Percentiles rank a stretch among this genome's conserved stretches.
These are phyloP conservation scores for Clarias gariepinus DNA, from an alignment of 2,113 vertebrate genomes.

Conservation along the genomic window DNA sequence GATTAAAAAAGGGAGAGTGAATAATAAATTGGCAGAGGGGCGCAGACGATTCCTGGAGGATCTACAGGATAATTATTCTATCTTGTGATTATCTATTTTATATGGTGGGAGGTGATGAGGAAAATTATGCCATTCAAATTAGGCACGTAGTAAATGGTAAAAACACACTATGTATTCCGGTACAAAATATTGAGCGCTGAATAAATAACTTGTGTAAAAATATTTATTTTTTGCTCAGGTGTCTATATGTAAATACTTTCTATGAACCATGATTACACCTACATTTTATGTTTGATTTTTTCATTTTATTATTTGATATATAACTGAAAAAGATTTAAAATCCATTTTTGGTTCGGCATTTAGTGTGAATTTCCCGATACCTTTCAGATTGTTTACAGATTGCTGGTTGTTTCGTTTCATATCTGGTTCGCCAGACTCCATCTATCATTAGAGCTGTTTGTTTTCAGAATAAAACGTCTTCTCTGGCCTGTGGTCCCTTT, in stretches of 20 bases:
- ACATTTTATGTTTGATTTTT: background rate
- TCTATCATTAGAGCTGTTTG: constrained; percentile 71
- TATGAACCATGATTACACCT: background rate
- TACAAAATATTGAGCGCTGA: constrained; percentile 64
- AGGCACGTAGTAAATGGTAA: constrained; percentile 74
- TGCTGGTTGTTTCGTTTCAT: constrained; percentile 57
- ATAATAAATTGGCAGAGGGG: constrained; percentile 96
- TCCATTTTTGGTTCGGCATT: constrained; percentile 10
- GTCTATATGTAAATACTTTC: constrained; percentile 51
- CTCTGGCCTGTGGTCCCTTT: constrained; percentile 54
- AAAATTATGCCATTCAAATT: constrained; percentile 80
- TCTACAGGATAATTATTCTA: constrained; percentile 98
- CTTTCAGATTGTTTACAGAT: constrained; percentile 44
- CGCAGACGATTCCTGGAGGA: constrained; percentile 96
- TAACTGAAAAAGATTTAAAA: background rate
- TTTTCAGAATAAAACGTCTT: constrained; percentile 70
- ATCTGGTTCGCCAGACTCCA: constrained; percentile 47
- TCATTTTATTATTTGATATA: background rate
- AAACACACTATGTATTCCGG: constrained; percentile 70
- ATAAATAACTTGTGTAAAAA: constrained; percentile 59
- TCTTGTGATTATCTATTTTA: constrained; percentile 94
- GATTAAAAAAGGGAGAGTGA: constrained; percentile 88
- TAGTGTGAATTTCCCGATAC: background rate
- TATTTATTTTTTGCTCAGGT: constrained; percentile 47
- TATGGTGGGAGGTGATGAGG: constrained; percentile 83